Conservation (phyloP, 2,888 invertebrate genomes). For the Helobdella robusta region DNA sequence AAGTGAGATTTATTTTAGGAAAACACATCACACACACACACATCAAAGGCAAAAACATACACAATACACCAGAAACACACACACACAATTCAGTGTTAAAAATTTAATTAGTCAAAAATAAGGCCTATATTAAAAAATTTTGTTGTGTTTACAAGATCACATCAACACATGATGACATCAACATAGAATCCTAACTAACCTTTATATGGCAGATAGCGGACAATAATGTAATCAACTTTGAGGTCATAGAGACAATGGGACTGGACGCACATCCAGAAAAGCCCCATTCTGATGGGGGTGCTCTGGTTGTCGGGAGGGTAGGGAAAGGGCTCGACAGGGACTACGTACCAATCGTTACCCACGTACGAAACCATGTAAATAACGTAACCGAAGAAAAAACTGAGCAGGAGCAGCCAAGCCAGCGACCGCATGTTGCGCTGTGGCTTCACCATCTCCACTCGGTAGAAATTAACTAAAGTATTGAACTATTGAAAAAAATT, state of each 20-base stretch:
- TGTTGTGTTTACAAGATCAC: neutral
- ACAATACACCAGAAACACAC: no score
- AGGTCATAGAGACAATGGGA: slow-evolving; percentile 27
- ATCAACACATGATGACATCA: neutral
- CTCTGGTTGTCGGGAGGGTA: slow-evolving; percentile 26
- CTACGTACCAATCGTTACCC: slow-evolving; percentile 27
- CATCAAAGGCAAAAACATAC: no score
- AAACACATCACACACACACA: no score
- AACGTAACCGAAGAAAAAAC: slow-evolving; percentile 24
- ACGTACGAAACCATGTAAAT: slow-evolving; percentile 26
- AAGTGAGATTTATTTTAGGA: no score
- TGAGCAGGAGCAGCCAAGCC: slow-evolving; percentile 21
- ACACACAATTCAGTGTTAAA: neutral
- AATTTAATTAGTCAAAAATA: neutral
- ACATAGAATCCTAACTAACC: no score
- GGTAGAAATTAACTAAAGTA: neutral
- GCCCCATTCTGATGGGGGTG: slow-evolving; percentile 25
- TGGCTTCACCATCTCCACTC: neutral
- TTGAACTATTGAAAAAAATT: neutral
- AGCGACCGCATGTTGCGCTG: neutral
- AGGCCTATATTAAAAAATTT: neutral
- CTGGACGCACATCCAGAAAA: slow-evolving; percentile 28
- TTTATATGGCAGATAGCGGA: slow-evolving; percentile 25
- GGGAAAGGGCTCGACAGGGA: slow-evolving; percentile 1
- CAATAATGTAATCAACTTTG: slow-evolving; percentile 26